These are phyloP conservation scores for Tympanuchus pallidicinctus DNA, from an alignment of 2,113 vertebrate species.

Conservation along the genomic window DNA sequence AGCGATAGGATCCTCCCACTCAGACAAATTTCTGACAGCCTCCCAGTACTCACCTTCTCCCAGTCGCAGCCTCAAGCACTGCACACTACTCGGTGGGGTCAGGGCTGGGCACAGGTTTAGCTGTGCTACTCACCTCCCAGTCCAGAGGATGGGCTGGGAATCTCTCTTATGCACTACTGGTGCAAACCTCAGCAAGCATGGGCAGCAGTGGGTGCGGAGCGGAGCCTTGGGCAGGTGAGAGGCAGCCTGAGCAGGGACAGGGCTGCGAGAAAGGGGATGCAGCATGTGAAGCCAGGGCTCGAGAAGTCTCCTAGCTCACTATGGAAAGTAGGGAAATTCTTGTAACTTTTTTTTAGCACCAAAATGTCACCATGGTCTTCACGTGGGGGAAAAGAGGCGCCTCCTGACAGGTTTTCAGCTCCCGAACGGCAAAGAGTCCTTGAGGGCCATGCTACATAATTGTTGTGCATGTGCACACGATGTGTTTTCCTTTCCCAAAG, in stretches of 20 bases:
- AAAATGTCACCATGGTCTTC: conserved; percentile 36
- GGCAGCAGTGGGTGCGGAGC: rapidly evolving
- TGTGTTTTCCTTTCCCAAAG: conserved; percentile 58
- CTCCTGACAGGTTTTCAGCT: conserved; percentile 65
- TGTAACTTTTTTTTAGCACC: conserved; percentile 6
- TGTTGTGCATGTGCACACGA: background rate
- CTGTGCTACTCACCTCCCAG: background rate
- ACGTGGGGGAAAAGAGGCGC: conserved; percentile 34
- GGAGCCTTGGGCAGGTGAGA: background rate
- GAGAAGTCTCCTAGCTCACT: background rate
- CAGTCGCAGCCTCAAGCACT: background rate
- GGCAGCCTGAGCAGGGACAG: background rate
- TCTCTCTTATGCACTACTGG: background rate
- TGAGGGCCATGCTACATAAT: conserved; percentile 32
- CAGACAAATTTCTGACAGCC: conserved; percentile 3
- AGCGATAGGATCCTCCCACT: conserved; percentile 25
- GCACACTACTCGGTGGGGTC: background rate
- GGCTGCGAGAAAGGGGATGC: background rate
- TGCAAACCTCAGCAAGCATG: background rate
- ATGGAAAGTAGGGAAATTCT: background rate
- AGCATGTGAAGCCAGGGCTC: background rate
- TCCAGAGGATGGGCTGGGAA: background rate
- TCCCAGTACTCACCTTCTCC: background rate
- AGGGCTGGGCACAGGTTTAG: background rate
- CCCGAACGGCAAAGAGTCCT: conserved; percentile 54